Base-by-base conservation (phyloP, 2,113 vertebrate species). In the Pycnonotus jocosus region DNA sequence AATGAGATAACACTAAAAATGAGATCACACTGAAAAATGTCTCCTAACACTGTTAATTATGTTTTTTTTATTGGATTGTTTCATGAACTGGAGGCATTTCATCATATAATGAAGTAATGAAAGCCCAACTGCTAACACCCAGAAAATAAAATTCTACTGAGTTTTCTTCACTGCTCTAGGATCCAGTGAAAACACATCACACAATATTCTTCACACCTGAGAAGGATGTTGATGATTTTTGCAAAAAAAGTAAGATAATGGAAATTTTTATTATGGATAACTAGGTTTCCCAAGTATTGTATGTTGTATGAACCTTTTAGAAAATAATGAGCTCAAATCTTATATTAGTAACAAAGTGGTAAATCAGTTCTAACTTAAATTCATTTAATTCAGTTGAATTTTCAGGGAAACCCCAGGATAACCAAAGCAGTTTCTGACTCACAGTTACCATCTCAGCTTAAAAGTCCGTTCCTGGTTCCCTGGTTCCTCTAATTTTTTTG, bases 291-390 rank as follows among this genome's bases (percentile, higher is more conserved):
- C n/a, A 47, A 69, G 51, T 51, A 53, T 20, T 28, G 21, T 89
- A 42, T 7, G 47, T 35, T 0, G 0, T 73, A 57, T 19, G 18
- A 24, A 58, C 4, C 2, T 64, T 84, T 87, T 51, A 54, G 31
- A 88, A 92, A 79, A 93, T 57, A 74, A 81, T 33, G n/a, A 81
- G 2, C 2, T 72, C 4, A 3, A 30, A 17, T 85, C 15, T 85
- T 57, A 28, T 35, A 47, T 68, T 78, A 57, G 18, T 8, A 69
- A 58, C 2, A 37, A 64, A 64, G 38, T 17, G 5, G 10, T 37
- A 54, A 74, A 86, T 37, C 35, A 50, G 18, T 79, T 81, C 19
- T 24, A 88, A 57, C 3, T 38, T 69, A 27, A 8, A 58, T 50
- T 86, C 2, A 54, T 27, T 81, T 66, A 73, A 64, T 73, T 83